Base-by-base conservation (phyloP, 2,113 vertebrate species). In the Daphoenositta chrysoptera region DNA sequence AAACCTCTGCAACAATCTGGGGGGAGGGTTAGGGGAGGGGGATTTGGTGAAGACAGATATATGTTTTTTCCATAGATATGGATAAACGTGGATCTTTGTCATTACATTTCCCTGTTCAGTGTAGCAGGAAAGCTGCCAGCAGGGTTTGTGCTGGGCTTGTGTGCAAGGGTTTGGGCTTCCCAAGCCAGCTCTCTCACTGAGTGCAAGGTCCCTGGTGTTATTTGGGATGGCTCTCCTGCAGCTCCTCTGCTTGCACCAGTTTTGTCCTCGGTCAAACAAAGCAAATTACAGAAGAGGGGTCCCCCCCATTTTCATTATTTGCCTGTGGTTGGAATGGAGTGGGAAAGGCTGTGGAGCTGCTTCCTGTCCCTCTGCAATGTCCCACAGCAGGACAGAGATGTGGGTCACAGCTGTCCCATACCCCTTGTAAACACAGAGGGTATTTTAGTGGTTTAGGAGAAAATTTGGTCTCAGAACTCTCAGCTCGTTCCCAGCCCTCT, bases 361-460 rank as follows among this genome's bases (percentile, higher is more conserved):
- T 88, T 78, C n/a, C 50, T 63, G 37, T 60, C 39, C 12, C 44
- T 54, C 64, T 17, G 11, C 48, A 69, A 33, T 33, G 9, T 37
- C 60, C 35, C 10, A 2, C 65, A 5, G 0, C 0, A 4, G 33
- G 28, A 54, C 45, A 88, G 35, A 50, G 54, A 13, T 2, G 5
- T 48, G 24, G 30, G 15, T 72, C 83, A 35, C 1, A 3, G 35
- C 69, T 17, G 20, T 27, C 35, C 58, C 54, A 54, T 15, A 11
- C 4, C 6, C 60, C 50, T 35, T 56, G 28, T 1, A 9, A 60
- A 78, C 5, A 42, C 11, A 35, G 42, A 37, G 14, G 2, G 27
- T 48, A 27, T 61, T 70, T 30, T 23, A 37, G 13, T 64, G 48
- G 0, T 68, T 58, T 33, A 68, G 53, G 30, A 50, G 63, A 45